Conservation (phyloP, 2,888 invertebrate genomes). For the Callosobruchus maculatus region DNA sequence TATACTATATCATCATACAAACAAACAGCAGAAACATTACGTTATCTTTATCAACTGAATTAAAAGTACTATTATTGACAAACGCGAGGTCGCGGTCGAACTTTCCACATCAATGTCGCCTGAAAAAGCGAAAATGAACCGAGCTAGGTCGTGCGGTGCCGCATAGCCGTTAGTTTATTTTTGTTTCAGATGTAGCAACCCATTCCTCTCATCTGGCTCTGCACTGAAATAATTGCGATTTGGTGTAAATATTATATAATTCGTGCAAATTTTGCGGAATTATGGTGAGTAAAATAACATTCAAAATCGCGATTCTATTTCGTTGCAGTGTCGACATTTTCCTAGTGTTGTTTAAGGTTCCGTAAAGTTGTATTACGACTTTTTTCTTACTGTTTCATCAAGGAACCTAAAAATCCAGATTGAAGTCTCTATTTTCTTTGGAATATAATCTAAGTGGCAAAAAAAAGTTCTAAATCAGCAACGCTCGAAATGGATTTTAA, state of each 20-base stretch:
- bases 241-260: neutral
- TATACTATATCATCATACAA: neutral
- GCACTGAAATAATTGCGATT: neutral
- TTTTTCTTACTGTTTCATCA: neutral
- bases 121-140: neutral
- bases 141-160: neutral
- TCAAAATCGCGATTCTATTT: neutral
- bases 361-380: neutral
- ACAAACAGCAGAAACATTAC: neutral
- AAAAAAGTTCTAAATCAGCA: too few species aligned
- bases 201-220: neutral
- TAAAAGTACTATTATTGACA: neutral
- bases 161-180: neutral
- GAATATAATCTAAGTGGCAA: too few species aligned
- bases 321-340: neutral
- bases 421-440: neutral
- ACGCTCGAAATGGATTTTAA: too few species aligned
- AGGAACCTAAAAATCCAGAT: neutral
- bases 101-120: neutral
- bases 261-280: neutral
- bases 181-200: neutral
- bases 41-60: neutral
- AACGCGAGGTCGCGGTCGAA: neutral
- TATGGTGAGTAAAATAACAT: neutral
- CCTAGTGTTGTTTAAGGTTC: neutral